Conservation (phyloP, 92 coral and sea anemone species). For the Siderastrea siderea region DNA sequence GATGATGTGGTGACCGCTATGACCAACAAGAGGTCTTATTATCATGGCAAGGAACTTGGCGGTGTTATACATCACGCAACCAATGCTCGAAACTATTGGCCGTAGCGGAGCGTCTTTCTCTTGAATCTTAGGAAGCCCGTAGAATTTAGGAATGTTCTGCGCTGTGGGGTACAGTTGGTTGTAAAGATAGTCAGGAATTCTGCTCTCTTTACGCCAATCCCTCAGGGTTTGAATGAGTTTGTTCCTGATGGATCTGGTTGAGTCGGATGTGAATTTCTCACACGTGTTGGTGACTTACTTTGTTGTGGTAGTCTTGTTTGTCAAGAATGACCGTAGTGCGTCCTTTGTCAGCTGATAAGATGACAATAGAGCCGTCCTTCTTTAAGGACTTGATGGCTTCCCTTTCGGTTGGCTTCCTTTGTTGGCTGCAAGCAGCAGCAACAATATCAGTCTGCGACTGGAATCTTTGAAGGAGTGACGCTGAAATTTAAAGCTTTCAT, state of each 20-base stretch:
- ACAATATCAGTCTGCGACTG: conserved; percentile 25
- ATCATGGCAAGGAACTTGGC: neutral
- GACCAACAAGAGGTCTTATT: too few relatives aligned
- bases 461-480: conserved; percentile 40
- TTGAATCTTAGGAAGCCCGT: conserved; percentile 55
- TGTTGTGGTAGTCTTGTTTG: conserved; percentile 27
- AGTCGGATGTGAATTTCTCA: conserved; percentile 26
- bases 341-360: conserved; percentile 39
- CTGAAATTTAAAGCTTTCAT: conserved; percentile 44
- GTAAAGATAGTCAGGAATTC: neutral
- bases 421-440: conserved; percentile 40
- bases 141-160: neutral
- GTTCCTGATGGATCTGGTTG: conserved; percentile 39
- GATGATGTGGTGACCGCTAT: too few relatives aligned
- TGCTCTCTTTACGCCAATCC: conserved; percentile 14
- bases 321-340: conserved; percentile 36
- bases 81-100: neutral
- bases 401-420: conserved; percentile 29
- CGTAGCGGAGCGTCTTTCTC: conserved; percentile 3
- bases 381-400: conserved; percentile 32
- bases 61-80: neutral
- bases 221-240: conserved; percentile 35
- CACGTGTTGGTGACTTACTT: conserved; percentile 21
- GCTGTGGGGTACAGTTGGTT: too few relatives aligned
- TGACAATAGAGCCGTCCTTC: conserved; percentile 26